phyloP scores from a whole-genome alignment of 2,113 vertebrate species.

The Ctenodactylus gundi region DNA sequence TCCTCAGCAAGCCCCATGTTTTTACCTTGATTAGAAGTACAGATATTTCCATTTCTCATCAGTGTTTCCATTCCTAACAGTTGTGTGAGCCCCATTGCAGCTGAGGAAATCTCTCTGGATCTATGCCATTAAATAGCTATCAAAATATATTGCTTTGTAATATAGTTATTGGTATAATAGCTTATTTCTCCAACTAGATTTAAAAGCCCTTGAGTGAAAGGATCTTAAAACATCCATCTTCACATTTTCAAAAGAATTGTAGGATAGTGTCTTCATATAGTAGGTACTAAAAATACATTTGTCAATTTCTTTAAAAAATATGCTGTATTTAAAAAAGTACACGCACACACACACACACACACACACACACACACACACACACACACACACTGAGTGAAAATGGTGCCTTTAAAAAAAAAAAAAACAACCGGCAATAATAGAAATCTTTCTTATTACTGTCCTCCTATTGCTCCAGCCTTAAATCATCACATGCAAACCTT shows the following conservation, averaged over 20 bases:
- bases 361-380: not conserved
- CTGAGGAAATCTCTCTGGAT: not conserved
- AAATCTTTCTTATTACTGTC: not conserved
- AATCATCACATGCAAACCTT: not conserved
- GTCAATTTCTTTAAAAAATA: not conserved
- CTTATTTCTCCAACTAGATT: not conserved
- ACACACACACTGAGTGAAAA: not conserved
- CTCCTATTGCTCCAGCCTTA: not conserved
- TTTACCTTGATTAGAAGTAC: constrained; percentile 26
- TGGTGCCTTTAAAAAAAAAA: no score
- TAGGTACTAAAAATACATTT: not conserved
- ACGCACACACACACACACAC: not conserved
- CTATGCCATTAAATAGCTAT: not conserved
- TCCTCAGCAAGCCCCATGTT: not conserved
- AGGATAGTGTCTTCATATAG: not conserved
- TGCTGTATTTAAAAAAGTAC: not conserved
- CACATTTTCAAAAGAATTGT: not conserved
- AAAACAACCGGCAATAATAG: not conserved
- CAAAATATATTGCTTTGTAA: not conserved
- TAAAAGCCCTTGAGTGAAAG: not conserved
- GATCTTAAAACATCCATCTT: not conserved
- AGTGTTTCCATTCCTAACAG: not conserved
- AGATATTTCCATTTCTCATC: not conserved
- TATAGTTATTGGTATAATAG: not conserved
- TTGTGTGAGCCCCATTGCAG: not conserved